Conservation (phyloP, 2,113 vertebrate species). For the Miniopterus natalensis region DNA sequence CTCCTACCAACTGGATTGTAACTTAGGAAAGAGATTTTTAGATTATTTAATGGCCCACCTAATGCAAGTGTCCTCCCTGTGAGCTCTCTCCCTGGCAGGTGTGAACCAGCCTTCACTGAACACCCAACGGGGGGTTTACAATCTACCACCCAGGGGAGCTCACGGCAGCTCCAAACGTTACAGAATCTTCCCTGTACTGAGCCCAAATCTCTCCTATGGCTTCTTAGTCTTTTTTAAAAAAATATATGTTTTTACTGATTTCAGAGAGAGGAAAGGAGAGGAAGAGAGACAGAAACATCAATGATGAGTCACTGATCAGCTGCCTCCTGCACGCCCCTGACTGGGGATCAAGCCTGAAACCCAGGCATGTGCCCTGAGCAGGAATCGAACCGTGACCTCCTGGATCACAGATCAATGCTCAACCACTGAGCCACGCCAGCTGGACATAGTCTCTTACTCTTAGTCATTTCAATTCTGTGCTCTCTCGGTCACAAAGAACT, state of each 20-base stretch:
- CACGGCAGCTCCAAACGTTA: too few species aligned
- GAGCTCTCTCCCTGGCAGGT: not conserved
- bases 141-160: fast-evolving
- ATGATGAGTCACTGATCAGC: too few species aligned
- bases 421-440: too few species aligned
- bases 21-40: not conserved
- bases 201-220: too few species aligned
- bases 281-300: too few species aligned
- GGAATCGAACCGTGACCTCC: too few species aligned
- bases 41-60: not conserved
- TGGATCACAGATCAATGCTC: too few species aligned
- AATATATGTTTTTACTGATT: too few species aligned
- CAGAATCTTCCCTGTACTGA: not conserved
- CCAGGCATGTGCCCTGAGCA: too few species aligned
- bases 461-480: not conserved
- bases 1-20: not conserved
- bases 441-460: not conserved
- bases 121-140: not conserved
- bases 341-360: too few species aligned
- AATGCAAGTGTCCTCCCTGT: not conserved
- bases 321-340: too few species aligned
- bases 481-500: not conserved
- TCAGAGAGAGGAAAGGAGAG: too few species aligned
- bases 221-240: not conserved
- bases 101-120: not conserved